Conservation (phyloP, 2,797 vertebrate species). For the Pangasius larnaudii region DNA sequence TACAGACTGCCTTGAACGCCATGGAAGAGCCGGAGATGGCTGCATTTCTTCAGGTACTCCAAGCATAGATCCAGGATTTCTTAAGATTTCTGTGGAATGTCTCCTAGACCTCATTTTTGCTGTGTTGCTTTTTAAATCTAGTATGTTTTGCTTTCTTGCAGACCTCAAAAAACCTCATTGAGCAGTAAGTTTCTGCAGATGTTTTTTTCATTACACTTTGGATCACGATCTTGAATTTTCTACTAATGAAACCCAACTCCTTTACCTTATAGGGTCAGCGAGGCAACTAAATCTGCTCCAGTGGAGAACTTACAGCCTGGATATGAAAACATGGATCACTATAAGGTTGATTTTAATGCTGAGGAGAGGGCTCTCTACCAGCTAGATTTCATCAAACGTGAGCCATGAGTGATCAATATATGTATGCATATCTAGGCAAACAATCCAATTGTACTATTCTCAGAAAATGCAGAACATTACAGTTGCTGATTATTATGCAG, state of each 20-base stretch:
- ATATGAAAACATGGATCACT: slow-evolving; percentile 72
- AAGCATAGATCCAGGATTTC: not conserved
- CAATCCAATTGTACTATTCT: slow-evolving; percentile 9
- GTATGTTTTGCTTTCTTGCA: slow-evolving; percentile 52
- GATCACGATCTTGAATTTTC: slow-evolving; percentile 8
- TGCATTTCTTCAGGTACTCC: slow-evolving; percentile 76
- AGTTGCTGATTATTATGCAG: slow-evolving; percentile 55
- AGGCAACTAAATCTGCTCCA: slow-evolving; percentile 60
- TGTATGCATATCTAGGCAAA: slow-evolving; percentile 5
- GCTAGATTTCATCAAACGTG: slow-evolving; percentile 76
- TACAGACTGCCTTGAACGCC: slow-evolving; percentile 64
- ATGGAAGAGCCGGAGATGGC: slow-evolving; percentile 77
- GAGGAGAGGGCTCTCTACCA: slow-evolving; percentile 73
- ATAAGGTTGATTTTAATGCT: slow-evolving; percentile 71
- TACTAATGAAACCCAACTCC: not conserved
- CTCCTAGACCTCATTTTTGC: not conserved
- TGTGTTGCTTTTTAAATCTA: not conserved
- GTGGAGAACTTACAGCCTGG: slow-evolving; percentile 66
- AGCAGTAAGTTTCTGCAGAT: slow-evolving; percentile 72
- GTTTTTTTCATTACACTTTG: not conserved
- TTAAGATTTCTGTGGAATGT: not conserved
- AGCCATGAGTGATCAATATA: slow-evolving; percentile 29
- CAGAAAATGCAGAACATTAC: not conserved
- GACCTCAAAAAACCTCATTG: slow-evolving; percentile 74
- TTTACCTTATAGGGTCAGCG: slow-evolving; percentile 64